phyloP scores from a whole-genome alignment of 2,797 vertebrate species.

The Eptatretus atami region DNA sequence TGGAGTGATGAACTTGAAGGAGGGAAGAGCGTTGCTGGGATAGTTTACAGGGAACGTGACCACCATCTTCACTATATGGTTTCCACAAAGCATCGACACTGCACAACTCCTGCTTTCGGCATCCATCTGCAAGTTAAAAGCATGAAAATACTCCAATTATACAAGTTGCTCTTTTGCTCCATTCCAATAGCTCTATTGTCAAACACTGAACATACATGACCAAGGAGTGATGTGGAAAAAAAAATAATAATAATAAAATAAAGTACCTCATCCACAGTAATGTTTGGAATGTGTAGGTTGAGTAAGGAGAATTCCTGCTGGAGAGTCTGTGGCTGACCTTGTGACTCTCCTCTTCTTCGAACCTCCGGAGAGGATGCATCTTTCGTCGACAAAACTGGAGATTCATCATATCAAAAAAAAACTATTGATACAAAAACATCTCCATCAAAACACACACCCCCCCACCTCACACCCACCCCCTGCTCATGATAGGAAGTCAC shows the following conservation, averaged over 20 bases:
- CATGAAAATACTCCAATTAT: too few relatives aligned
- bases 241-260: too few relatives aligned
- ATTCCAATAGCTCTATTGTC: too few relatives aligned
- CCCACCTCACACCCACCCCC: background rate
- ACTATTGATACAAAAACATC: background rate
- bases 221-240: background rate
- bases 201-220: background rate
- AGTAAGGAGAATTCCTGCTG: conserved; percentile 94
- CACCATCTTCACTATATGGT: conserved; percentile 53
- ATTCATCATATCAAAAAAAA: background rate
- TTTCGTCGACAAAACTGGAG: background rate
- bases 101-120: conserved; percentile 56
- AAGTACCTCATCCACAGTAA: conserved; percentile 59
- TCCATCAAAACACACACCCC: background rate
- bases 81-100: conserved; percentile 54
- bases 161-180: too few relatives aligned
- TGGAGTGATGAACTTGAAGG: conserved; percentile 66
- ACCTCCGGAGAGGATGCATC: background rate
- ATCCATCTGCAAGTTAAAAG: conserved; percentile 33
- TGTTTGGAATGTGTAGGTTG: conserved; percentile 83
- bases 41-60: conserved; percentile 77
- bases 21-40: conserved; percentile 65
- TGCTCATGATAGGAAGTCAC: background rate
- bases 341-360: conserved; percentile 22
- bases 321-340: conserved; percentile 53